These are phyloP conservation scores for Galerucella pusilla DNA, from an alignment of 2,888 invertebrate species.

Conservation along the genomic window DNA sequence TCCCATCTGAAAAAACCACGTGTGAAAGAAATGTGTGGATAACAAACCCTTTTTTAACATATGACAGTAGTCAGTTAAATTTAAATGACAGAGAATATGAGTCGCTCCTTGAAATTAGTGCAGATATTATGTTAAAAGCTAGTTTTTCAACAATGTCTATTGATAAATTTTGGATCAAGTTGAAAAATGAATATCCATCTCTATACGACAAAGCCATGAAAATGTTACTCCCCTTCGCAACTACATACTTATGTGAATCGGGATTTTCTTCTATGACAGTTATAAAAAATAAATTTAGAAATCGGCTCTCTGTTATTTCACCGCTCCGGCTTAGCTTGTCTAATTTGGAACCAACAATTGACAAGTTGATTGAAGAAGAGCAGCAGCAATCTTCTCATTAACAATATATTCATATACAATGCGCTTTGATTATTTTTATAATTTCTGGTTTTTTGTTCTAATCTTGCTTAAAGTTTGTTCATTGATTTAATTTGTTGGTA, in stretches of 20 bases:
- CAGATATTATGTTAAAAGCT: constrained; percentile 9
- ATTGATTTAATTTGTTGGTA: constrained; percentile 6
- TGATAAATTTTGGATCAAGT: background rate
- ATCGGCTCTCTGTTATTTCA: background rate
- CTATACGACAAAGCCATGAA: constrained; percentile 6
- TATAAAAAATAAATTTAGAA: background rate
- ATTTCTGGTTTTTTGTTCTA: background rate
- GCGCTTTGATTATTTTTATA: background rate
- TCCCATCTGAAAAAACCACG: background rate
- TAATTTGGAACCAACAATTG: constrained; percentile 5
- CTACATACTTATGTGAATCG: too few species aligned
- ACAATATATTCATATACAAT: too few species aligned
- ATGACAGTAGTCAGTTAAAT: background rate
- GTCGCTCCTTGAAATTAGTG: constrained; percentile 1
- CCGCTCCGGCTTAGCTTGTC: background rate
- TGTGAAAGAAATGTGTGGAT: too few species aligned
- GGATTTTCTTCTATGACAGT: too few species aligned
- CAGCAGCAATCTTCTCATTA: too few species aligned
- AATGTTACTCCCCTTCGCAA: background rate
- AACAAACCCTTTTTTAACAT: too few species aligned
- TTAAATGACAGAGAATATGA: constrained; percentile 5
- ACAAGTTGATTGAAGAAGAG: background rate
- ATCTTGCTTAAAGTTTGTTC: too few species aligned
- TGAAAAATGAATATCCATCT: constrained; percentile 10
- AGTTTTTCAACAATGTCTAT: constrained; percentile 11